Base-by-base conservation (phyloP, 2,888 invertebrate species). In the Alloscopus bannaensis region DNA sequence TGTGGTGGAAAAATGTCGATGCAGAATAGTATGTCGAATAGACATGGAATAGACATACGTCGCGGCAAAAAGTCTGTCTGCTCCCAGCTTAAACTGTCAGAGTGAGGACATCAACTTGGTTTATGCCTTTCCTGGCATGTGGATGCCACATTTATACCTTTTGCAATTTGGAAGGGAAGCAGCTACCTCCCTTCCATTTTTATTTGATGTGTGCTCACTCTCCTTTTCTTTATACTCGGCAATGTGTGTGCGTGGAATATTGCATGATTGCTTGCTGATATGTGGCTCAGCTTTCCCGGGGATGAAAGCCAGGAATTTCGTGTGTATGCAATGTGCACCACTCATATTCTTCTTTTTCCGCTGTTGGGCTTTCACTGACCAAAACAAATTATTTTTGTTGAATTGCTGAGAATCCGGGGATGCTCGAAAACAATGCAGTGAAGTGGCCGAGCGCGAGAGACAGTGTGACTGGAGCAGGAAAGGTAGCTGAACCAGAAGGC, bases 321-420 rank as follows among this genome's bases (percentile, higher is more conserved):
- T 40, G 8, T 62, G n/a, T 57, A 22, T 4, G 24, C 55, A 22
- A 6, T 4, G 24, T 8, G 24, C 24, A 28, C 59, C 3, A n/a
- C 20, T n/a, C 72, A 40, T 52, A 40, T 42, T 22, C 62, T 65
- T 31, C 71, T 24, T 65, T 65, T 64, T 64, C 52, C 45, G 40
- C 64, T 64, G 40, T 2, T 55, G 18, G 62, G 40, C 68, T 60
- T 78, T 71, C 65, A 71, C 57, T 78, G 78, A 71, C 71, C 78
- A 78, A 78, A 78, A 65, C 78, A 70, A 78, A 78, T 78, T 78
- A 65, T 71, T n/a, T n/a, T 75, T 70, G 65, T 71, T 66, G 70
- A 70, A 75, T 65, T 71, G 70, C 70, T 66, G 71, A 71, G 78
- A 69, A 76, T 76, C 8, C 22, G 13, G 31, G 42, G 36, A 20